These are phyloP conservation scores for Fopius arisanus DNA, from an alignment of 1,140 invertebrate species.

Conservation along the genomic window DNA sequence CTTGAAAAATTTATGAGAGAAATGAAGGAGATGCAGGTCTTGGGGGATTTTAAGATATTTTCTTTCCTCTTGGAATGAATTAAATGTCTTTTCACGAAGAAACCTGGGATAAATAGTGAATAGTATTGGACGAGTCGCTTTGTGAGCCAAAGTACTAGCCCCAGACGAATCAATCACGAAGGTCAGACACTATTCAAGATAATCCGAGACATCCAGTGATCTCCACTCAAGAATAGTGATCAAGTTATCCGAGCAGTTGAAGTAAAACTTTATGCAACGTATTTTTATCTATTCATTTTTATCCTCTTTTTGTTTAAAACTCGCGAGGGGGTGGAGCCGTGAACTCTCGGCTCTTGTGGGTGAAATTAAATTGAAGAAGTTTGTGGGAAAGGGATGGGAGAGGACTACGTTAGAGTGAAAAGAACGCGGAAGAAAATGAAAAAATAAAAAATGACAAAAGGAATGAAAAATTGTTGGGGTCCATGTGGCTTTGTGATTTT, in stretches of 20 bases:
- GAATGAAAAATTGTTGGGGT: not conserved
- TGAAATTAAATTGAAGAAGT: conserved; percentile 25
- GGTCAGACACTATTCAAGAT: too few relatives aligned
- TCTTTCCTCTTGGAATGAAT: too few relatives aligned
- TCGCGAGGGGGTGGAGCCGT: not conserved
- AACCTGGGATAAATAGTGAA: too few relatives aligned
- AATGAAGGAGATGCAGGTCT: too few relatives aligned
- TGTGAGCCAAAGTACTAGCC: too few relatives aligned
- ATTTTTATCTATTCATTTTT: conserved; percentile 5
- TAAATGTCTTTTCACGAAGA: too few relatives aligned
- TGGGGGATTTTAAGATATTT: too few relatives aligned
- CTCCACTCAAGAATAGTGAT: too few relatives aligned
- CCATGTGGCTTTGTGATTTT: not conserved
- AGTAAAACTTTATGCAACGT: conserved; percentile 4
- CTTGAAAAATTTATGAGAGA: too few relatives aligned
- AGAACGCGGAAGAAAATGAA: not conserved
- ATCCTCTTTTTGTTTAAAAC: not conserved
- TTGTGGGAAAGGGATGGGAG: conserved; percentile 14
- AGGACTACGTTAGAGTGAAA: not conserved
- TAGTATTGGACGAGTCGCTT: too few relatives aligned
- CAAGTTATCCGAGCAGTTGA: not conserved
- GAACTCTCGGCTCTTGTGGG: conserved; percentile 5
- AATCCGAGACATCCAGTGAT: too few relatives aligned
- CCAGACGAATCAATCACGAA: too few relatives aligned
- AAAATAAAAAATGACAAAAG: conserved; percentile 7